Percentiles rank a stretch among this genome's conserved stretches.
Conservation (phyloP, 2,888 invertebrate species). For the Idaea straminata region DNA sequence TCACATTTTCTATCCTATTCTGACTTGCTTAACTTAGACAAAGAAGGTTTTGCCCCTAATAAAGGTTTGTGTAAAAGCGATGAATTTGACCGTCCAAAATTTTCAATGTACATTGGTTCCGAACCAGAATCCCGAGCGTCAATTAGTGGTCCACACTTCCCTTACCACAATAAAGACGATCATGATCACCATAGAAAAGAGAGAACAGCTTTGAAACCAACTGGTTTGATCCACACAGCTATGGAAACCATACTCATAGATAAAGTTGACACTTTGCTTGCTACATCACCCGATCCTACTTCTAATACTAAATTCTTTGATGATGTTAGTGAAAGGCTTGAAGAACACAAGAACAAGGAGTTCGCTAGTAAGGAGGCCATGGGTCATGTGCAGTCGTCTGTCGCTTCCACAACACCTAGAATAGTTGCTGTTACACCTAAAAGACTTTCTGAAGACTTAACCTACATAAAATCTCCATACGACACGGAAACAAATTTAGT, state of each 20-base stretch:
- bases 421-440: slow-evolving; percentile 30
- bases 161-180: slow-evolving; percentile 44
- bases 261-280: slow-evolving; percentile 69
- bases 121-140: slow-evolving; percentile 68
- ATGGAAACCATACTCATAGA: slow-evolving; percentile 80
- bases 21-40: slow-evolving; percentile 64
- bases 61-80: slow-evolving; percentile 59
- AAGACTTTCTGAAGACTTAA: slow-evolving; percentile 27
- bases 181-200: slow-evolving; percentile 50
- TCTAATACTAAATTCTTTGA: slow-evolving; percentile 60
- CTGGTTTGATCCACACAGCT: slow-evolving; percentile 74
- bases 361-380: slow-evolving; percentile 19
- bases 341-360: slow-evolving; percentile 55
- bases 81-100: slow-evolving; percentile 52
- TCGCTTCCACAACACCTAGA: slow-evolving; percentile 26
- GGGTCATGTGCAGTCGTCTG: slow-evolving; percentile 27
- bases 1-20: slow-evolving; percentile 75
- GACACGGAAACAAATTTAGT: not conserved
- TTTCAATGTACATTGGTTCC: slow-evolving; percentile 74
- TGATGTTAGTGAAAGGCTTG: slow-evolving; percentile 63
- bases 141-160: slow-evolving; percentile 54
- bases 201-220: slow-evolving; percentile 51
- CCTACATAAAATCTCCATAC: slow-evolving; percentile 1
- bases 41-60: slow-evolving; percentile 47
- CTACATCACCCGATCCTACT: slow-evolving; percentile 56